Evolutionary conservation across 2,888 invertebrate genomes (phyloP).

Genomic region (Chironomus tentans): DNA sequence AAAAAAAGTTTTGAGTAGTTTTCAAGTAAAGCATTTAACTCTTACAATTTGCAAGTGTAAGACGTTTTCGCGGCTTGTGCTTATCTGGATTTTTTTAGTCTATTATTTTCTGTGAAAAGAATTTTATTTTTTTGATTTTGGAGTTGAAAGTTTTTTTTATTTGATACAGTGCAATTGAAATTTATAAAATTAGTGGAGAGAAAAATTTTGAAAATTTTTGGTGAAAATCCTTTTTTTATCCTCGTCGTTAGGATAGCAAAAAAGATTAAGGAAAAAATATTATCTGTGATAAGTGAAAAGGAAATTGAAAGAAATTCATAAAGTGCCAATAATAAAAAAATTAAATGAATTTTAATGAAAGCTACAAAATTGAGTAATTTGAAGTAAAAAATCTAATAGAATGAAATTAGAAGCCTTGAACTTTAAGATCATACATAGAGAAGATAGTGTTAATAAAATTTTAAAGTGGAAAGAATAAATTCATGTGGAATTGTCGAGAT

Average conservation of each 20-base stretch:
- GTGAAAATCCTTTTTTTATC: background rate
- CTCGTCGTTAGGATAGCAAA: too few relatives aligned
- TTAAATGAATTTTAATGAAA: background rate
- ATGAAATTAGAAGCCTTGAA: background rate
- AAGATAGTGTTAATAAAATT: background rate
- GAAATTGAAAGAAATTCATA: background rate
- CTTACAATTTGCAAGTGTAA: slow-evolving; percentile 21
- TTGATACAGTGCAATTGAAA: background rate
- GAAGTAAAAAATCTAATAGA: background rate
- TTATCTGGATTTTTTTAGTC: slow-evolving; percentile 8
- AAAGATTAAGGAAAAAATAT: background rate
- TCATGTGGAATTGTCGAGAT: background rate
- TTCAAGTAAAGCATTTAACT: slow-evolving; percentile 23
- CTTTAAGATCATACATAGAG: background rate
- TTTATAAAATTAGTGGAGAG: background rate
- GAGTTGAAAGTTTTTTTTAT: background rate
- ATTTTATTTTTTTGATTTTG: too few relatives aligned
- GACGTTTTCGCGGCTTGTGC: slow-evolving; percentile 22
- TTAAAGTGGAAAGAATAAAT: background rate
- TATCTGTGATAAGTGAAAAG: background rate
- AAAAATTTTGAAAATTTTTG: background rate
- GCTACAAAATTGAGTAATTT: background rate
- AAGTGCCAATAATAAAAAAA: slow-evolving; percentile 8
- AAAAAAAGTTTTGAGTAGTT: background rate
- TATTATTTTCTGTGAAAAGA: background rate